Conservation (phyloP, 2,797 vertebrate species). For the Dromococcyx pavoninus region DNA sequence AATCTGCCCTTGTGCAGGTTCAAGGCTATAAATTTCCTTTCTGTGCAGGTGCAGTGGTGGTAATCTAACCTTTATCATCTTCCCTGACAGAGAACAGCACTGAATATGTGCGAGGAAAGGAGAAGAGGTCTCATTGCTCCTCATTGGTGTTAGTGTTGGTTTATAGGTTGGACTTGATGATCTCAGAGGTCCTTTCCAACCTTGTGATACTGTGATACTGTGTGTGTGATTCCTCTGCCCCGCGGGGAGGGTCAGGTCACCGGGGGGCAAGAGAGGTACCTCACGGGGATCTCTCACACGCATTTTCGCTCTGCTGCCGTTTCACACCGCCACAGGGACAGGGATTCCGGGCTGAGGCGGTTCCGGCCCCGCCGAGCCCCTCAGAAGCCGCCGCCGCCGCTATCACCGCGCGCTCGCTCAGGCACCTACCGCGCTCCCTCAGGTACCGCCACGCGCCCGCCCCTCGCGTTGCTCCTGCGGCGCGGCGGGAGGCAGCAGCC, state of each 20-base stretch:
- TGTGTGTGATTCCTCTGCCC: not conserved
- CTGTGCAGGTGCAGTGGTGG: no score
- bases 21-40: no score
- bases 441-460: no score
- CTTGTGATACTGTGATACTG: no score
- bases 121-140: not conserved
- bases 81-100: not conserved
- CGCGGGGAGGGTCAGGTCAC: no score
- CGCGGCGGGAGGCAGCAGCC: not conserved
- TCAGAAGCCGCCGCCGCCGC: no score
- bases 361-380: no score
- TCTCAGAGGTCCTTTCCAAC: no score
- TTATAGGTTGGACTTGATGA: no score
- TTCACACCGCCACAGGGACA: not conserved
- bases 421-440: not conserved
- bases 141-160: no score
- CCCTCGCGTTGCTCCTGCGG: slow-evolving; percentile 49
- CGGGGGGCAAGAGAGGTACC: not conserved
- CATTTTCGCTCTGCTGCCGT: not conserved
- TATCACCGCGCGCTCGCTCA: not conserved
- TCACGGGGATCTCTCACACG: not conserved
- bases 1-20: no score
- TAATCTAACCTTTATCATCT: not conserved
- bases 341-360: no score
- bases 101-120: not conserved